Percentiles rank a stretch among this genome's conserved stretches.
phyloP scores from a whole-genome alignment of 1,140 invertebrate genomes.

The Cotesia chilonis region DNA sequence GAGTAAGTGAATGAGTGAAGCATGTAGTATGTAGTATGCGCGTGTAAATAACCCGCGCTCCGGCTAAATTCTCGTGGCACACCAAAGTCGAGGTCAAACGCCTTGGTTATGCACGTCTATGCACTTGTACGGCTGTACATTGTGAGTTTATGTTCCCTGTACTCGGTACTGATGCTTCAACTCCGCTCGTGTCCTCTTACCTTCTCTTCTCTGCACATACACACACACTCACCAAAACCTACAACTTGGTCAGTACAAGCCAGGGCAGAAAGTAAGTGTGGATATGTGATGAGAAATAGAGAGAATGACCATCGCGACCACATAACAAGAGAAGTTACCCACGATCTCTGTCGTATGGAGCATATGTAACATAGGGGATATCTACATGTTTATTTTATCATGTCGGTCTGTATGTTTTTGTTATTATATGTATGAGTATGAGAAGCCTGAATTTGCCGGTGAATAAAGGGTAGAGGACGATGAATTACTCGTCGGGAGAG shows the following conservation, averaged over 20 bases:
- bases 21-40: not conserved
- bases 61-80: slow-evolving; percentile 29
- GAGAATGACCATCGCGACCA: slow-evolving; percentile 15
- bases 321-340: not conserved
- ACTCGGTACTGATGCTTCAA: too few relatives aligned
- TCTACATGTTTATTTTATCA: slow-evolving; percentile 15
- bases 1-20: not conserved
- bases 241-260: too few relatives aligned
- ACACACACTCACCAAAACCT: not conserved
- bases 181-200: not conserved
- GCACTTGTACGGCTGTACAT: slow-evolving; percentile 29
- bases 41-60: slow-evolving; percentile 20
- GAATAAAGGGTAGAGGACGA: too few relatives aligned
- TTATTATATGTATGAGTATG: too few relatives aligned
- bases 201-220: too few relatives aligned
- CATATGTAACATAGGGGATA: too few relatives aligned
- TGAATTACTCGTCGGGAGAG: too few relatives aligned
- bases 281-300: slow-evolving; percentile 11
- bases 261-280: not conserved
- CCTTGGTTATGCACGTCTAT: slow-evolving; percentile 35
- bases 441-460: too few relatives aligned
- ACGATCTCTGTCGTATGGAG: not conserved
- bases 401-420: not conserved
- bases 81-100: slow-evolving; percentile 33
- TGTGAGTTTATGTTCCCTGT: slow-evolving; percentile 22